phyloP scores from a whole-genome alignment of 53 echinoderm and acorn worm species.

The Holothuria scabra region DNA sequence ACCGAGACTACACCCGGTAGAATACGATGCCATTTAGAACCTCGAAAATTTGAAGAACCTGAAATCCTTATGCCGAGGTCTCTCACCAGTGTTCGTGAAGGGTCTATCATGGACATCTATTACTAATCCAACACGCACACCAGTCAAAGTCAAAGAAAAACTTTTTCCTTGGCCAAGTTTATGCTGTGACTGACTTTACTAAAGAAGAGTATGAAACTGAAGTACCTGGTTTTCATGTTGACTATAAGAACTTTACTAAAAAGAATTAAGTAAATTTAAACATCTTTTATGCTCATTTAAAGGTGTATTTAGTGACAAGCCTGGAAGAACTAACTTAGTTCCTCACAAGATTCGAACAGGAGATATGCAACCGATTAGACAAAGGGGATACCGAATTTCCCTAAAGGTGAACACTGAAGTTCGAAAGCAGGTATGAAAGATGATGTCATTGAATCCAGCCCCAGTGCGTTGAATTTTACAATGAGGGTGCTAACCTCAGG shows the following conservation, averaged over 20 bases:
- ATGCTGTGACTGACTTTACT: neutral
- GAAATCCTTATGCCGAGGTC: constrained; percentile 6
- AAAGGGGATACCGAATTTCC: constrained; percentile 8
- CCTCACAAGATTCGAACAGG: neutral
- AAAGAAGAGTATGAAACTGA: neutral
- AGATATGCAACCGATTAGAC: neutral
- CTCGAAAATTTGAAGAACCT: neutral
- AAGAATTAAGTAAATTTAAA: neutral
- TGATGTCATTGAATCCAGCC: constrained; percentile 48
- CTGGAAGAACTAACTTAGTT: neutral
- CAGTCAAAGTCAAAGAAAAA: neutral
- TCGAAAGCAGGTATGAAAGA: constrained; percentile 29
- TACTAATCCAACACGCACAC: neutral
- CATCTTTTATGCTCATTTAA: neutral
- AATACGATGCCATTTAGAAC: neutral
- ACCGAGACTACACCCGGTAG: neutral
- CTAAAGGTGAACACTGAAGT: constrained; percentile 39
- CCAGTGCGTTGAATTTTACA: no score
- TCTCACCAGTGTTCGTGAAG: neutral
- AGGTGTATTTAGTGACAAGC: neutral
- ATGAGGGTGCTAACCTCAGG: no score
- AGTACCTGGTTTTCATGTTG: neutral
- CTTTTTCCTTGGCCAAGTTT: constrained; percentile 3
- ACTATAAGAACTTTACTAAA: neutral
- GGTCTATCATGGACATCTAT: neutral